A percentile compares a stretch with the other conserved stretches of the same genome.
These are phyloP conservation scores for Drosophila subpulchrella DNA, from an alignment of 1,140 invertebrate species.

Conservation along the genomic window DNA sequence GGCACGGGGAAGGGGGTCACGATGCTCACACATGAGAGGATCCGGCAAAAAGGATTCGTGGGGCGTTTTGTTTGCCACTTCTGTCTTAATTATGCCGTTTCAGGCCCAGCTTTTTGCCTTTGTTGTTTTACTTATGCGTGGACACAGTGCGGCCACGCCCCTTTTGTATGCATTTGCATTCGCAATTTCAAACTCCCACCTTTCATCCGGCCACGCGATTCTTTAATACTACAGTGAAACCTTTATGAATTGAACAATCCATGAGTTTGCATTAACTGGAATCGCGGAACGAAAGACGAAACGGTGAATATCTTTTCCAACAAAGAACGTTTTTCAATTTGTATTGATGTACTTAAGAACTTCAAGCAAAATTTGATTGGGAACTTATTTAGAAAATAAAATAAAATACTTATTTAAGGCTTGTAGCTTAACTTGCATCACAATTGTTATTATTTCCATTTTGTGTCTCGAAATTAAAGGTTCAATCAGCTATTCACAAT, in stretches of 20 bases:
- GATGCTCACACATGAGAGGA: constrained; percentile 30
- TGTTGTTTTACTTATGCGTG: constrained; percentile 42
- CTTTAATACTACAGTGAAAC: constrained; percentile 8
- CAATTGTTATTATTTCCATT: too few relatives aligned
- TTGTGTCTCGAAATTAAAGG: too few relatives aligned
- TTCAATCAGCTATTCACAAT: neutral
- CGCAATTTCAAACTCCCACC: neutral
- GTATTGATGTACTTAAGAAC: too few relatives aligned
- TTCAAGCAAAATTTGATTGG: too few relatives aligned
- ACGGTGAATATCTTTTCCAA: too few relatives aligned
- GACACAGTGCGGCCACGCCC: constrained; percentile 30
- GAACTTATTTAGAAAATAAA: too few relatives aligned
- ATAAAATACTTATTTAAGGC: too few relatives aligned
- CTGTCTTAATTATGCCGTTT: constrained; percentile 69
- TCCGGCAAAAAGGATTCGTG: constrained; percentile 46
- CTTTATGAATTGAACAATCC: neutral
- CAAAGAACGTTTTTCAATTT: too few relatives aligned
- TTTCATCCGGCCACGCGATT: neutral
- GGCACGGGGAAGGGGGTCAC: constrained; percentile 7
- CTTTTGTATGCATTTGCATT: constrained; percentile 36
- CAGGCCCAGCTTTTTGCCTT: constrained; percentile 37
- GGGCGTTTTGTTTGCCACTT: constrained; percentile 74
- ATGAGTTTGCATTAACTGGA: neutral
- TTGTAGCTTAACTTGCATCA: too few relatives aligned
- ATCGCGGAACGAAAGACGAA: too few relatives aligned